Percentiles rank a stretch among this genome's conserved stretches.
phyloP scores from a whole-genome alignment of 2,888 invertebrate genomes.

The Polydrusus cervinus region DNA sequence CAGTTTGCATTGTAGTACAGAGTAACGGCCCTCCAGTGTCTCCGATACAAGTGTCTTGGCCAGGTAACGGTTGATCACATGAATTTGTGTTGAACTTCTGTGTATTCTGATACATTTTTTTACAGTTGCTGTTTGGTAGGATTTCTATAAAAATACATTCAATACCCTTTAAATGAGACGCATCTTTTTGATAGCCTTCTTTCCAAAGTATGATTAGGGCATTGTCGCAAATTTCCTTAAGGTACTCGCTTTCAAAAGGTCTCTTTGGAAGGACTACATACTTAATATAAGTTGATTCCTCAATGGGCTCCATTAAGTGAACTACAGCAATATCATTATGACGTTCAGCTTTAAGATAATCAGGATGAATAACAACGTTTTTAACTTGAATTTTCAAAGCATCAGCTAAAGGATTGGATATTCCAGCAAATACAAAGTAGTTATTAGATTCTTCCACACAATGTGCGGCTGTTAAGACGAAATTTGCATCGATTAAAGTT shows the following conservation, averaged over 20 bases:
- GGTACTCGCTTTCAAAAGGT: not conserved
- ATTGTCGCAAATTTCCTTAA: slow-evolving; percentile 3
- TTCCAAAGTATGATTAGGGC: not conserved
- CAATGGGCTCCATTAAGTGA: not conserved
- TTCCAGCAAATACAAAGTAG: not conserved
- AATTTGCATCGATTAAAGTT: not conserved
- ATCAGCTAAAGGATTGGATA: not conserved
- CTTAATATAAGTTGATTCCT: not conserved
- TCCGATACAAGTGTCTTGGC: not conserved
- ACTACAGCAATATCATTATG: slow-evolving; percentile 13
- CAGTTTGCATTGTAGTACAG: slow-evolving; percentile 11
- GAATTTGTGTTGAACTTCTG: not conserved
- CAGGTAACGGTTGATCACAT: not conserved
- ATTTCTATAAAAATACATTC: not conserved
- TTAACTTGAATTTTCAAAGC: not conserved
- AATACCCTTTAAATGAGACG: not conserved
- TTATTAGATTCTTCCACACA: not conserved
- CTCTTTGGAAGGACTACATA: not conserved
- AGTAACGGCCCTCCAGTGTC: not conserved
- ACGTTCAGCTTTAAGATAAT: not conserved
- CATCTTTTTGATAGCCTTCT: not conserved
- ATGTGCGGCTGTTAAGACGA: slow-evolving; percentile 3
- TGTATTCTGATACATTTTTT: not conserved
- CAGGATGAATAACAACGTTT: not conserved
- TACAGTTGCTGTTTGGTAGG: not conserved